These are phyloP conservation scores for Anolis apletophallus DNA, from an alignment of 2,797 vertebrate genomes.

Conservation along the genomic window DNA sequence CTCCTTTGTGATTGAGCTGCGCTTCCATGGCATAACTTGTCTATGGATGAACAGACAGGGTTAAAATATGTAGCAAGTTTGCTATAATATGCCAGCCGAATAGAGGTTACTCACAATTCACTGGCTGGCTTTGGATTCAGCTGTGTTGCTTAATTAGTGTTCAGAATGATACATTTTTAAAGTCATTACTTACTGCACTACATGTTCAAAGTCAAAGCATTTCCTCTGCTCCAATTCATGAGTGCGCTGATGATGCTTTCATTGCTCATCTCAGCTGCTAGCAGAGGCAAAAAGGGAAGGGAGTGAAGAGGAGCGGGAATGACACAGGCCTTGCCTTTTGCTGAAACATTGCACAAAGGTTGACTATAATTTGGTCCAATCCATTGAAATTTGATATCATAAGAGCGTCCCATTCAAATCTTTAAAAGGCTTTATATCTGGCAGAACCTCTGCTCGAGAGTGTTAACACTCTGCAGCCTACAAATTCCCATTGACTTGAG, in stretches of 20 bases:
- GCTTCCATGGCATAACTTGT: neutral
- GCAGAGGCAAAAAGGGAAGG: neutral
- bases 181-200: conserved; percentile 64
- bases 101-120: conserved; percentile 39
- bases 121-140: conserved; percentile 52
- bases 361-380: conserved; percentile 5
- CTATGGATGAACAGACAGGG: accelerated
- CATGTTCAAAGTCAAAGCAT: conserved; percentile 48
- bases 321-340: neutral
- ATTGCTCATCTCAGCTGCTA: conserved; percentile 34
- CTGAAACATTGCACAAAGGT: neutral
- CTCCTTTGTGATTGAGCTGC: neutral
- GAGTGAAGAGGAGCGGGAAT: neutral
- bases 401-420: neutral
- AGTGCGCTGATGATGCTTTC: conserved; percentile 24
- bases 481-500: neutral
- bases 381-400: neutral
- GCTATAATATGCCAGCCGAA: conserved; percentile 40
- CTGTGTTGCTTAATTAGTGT: conserved; percentile 39
- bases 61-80: conserved; percentile 58
- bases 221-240: conserved; percentile 65
- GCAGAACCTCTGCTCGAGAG: neutral
- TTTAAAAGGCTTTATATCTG: neutral
- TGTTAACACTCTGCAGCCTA: neutral
- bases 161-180: conserved; percentile 69